Conservation (phyloP, 2,113 vertebrate genomes). For the Saiga tatarica region DNA sequence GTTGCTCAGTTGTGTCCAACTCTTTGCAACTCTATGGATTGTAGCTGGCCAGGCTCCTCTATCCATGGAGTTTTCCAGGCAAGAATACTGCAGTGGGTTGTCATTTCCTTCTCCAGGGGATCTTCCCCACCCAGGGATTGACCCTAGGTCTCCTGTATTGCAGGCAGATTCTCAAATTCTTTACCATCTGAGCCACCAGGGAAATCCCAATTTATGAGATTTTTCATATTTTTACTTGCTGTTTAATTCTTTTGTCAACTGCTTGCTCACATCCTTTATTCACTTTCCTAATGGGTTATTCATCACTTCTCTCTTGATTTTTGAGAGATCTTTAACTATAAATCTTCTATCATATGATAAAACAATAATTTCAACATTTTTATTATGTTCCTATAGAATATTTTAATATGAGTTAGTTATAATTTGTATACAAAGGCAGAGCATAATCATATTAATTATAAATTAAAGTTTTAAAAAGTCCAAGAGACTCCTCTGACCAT, state of each 20-base stretch:
- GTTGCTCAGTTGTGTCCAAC: background rate
- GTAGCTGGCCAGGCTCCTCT: background rate
- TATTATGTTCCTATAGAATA: background rate
- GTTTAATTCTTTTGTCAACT: background rate
- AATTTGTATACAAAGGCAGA: background rate
- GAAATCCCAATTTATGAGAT: background rate
- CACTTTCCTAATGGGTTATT: background rate
- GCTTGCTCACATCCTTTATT: background rate
- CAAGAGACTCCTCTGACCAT: background rate
- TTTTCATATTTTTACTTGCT: background rate
- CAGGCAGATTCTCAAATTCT: background rate
- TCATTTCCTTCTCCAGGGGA: background rate
- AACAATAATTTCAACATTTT: background rate
- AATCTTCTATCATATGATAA: background rate
- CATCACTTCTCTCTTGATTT: background rate
- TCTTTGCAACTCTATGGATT: background rate
- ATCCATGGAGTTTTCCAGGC: background rate
- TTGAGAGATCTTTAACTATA: background rate
- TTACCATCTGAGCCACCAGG: background rate
- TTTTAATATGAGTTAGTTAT: background rate
- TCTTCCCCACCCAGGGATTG: background rate
- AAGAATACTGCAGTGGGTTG: background rate
- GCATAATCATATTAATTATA: background rate
- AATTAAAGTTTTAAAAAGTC: slow-evolving; percentile 22
- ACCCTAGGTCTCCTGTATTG: background rate